Conservation (phyloP, 2,113 vertebrate species). For the Myocastor coypus region DNA sequence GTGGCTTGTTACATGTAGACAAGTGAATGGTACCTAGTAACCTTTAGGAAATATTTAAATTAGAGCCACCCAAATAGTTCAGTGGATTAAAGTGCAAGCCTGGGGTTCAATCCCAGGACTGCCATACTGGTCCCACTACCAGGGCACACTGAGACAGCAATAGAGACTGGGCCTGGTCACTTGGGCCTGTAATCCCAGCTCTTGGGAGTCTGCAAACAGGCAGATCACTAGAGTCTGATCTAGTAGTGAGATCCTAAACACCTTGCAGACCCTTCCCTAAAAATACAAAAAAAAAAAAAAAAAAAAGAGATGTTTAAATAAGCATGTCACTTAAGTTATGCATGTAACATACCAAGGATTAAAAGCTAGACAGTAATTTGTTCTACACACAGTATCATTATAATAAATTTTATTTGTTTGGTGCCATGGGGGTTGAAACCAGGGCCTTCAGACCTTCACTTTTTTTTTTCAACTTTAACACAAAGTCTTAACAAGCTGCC, state of each 20-base stretch:
- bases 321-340: background rate
- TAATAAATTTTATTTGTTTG: background rate
- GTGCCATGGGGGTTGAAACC: background rate
- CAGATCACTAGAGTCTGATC: too few species aligned
- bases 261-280: too few species aligned
- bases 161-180: too few species aligned
- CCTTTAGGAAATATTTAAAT: background rate
- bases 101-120: too few species aligned
- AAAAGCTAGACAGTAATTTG: background rate
- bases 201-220: too few species aligned
- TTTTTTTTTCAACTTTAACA: background rate
- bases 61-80: background rate
- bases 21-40: background rate
- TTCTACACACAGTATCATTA: background rate
- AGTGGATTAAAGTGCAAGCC: too few species aligned
- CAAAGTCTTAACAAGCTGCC: background rate
- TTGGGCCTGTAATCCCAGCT: too few species aligned
- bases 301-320: background rate
- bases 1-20: constrained; percentile 34
- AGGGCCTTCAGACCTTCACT: background rate
- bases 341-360: background rate
- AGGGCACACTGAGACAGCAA: too few species aligned
- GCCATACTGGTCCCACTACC: too few species aligned
- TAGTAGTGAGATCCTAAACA: too few species aligned
- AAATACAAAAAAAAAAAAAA: too few species aligned